These are phyloP conservation scores for Panthera tigris DNA, from an alignment of 2,113 vertebrate species.

Conservation along the genomic window DNA sequence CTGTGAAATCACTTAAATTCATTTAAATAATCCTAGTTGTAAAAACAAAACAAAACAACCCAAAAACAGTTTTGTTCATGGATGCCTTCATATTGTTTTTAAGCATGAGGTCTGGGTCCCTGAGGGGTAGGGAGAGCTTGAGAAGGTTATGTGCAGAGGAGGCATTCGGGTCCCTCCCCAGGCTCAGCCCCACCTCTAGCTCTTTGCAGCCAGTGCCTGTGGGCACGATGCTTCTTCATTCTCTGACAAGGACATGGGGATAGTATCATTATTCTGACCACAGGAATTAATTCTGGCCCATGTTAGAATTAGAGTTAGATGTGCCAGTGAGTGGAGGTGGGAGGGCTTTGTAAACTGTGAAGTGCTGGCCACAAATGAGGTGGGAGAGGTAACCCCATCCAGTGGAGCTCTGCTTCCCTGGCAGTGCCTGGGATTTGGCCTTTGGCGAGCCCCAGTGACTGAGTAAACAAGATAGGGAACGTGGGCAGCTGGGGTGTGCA, in stretches of 20 bases:
- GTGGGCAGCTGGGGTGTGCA: neutral
- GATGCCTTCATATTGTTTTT: slow-evolving; percentile 24
- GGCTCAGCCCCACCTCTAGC: neutral
- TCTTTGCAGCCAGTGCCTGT: neutral
- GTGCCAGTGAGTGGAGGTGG: neutral
- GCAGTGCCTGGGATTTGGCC: neutral
- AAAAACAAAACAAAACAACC: slow-evolving; percentile 65
- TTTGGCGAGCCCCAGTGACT: neutral
- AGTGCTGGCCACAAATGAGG: neutral
- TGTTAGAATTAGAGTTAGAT: neutral
- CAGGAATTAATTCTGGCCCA: neutral
- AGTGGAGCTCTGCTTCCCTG: neutral
- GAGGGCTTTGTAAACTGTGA: slow-evolving; percentile 20
- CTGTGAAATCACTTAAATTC: slow-evolving; percentile 88
- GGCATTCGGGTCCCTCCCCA: neutral
- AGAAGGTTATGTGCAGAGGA: neutral
- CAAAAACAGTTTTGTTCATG: slow-evolving; percentile 59
- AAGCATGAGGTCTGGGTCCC: slow-evolving; percentile 37
- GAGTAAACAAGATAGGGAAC: neutral
- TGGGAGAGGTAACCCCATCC: neutral
- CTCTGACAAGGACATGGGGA: neutral
- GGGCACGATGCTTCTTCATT: neutral
- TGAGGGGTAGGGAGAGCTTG: neutral
- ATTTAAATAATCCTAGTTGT: slow-evolving; percentile 86
- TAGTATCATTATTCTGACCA: neutral